Evolutionary conservation across 1,140 invertebrate genomes (phyloP).

Genomic region (Plectrocnemia conspersa): DNA sequence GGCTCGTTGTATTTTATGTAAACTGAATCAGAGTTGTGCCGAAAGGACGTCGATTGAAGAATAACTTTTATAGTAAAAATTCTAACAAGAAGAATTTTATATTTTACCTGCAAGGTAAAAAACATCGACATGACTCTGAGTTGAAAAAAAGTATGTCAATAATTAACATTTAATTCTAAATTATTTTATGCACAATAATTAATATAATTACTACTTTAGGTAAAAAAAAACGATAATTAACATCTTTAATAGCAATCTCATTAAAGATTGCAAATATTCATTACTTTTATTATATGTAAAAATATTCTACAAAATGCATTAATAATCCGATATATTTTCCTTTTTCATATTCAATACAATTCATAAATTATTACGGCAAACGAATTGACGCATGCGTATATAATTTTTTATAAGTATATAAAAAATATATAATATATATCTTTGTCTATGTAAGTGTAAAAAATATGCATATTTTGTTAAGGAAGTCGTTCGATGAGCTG

Average conservation of each 20-base stretch:
- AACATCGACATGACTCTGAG: no score
- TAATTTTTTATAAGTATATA: constrained; percentile 12
- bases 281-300: constrained; percentile 1
- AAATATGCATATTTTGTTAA: constrained; percentile 22
- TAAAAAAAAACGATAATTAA: constrained; percentile 13
- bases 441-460: no score
- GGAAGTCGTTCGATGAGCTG: constrained; percentile 25
- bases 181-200: constrained; percentile 33
- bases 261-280: constrained; percentile 5
- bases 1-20: no score
- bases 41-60: no score
- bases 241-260: constrained; percentile 5
- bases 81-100: no score
- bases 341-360: constrained; percentile 4
- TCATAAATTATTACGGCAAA: constrained; percentile 8
- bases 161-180: constrained; percentile 28
- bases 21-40: no score
- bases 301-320: background rate
- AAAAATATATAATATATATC: constrained; percentile 10
- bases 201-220: constrained; percentile 18
- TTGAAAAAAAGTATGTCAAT: constrained; percentile 17
- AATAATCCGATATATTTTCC: constrained; percentile 10
- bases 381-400: constrained; percentile 16
- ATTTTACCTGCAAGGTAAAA: no score
- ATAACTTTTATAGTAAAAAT: no score